Evolutionary conservation across 2,113 vertebrate species (phyloP), one percentile per base, ranked within the genome.

Genomic region (Microtus ochrogaster): DNA sequence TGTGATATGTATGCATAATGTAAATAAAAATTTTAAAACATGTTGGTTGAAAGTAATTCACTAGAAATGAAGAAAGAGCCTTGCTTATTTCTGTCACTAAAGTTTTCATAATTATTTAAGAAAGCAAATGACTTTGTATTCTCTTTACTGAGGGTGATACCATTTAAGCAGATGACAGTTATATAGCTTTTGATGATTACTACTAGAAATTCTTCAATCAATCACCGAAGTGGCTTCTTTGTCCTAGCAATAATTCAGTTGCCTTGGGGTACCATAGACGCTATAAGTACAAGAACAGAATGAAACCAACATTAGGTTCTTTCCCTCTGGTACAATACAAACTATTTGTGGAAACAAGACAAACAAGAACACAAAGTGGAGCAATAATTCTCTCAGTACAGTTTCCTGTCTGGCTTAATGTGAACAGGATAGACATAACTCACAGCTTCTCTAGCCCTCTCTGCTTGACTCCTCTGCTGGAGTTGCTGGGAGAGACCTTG

Each of bases 1-100:
- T 6, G 14, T 83, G 58, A 39, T 61, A 83, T 16, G 1, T 21
- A 36, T 52, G 77, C 21, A 36, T 24, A 81, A 7, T 92, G 4
- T 79, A 82, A 96, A 41, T 2, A 58, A 21, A 28, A 68, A 55
- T 89, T 72, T 70, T 33, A 92, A 93, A 92, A 73, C 10, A 88
- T 81, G 61, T 44, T 94, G 28, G 49, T 87, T 95, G 47, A 93
- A 93, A 94, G 88, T 19, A 82, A 91, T 83, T 95, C 89, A 91
- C 49, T 91, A 89, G 39, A 97, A 89, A 72, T 91, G 63, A 92
- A 91, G 73, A 74, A 95, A 92, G 47, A 94, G 16, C 58, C 68
- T 11, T 36, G 12, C 8, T 33, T 73, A 49, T 36, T 79, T 21
- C 0, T 65, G 39, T 55, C 44, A 30, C 21, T 93, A 87, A 90